Percentiles rank a stretch among this genome's conserved stretches.
Conservation (phyloP, 2,113 vertebrate genomes). For the Eulacestoma nigropectus region DNA sequence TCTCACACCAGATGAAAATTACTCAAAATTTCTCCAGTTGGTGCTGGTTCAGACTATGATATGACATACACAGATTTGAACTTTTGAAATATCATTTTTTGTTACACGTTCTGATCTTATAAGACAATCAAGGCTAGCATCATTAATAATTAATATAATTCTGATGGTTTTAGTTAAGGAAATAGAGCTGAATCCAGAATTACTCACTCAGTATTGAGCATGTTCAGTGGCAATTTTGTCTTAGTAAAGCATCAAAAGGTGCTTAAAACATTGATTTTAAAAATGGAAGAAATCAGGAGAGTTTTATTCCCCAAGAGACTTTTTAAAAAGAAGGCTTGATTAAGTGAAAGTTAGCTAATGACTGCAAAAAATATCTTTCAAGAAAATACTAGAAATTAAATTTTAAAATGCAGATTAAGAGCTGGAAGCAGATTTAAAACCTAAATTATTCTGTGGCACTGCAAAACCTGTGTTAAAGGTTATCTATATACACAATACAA, state of each 20-base stretch:
- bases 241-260: background rate
- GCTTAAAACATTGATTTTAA: background rate
- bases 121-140: background rate
- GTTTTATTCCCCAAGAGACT: background rate
- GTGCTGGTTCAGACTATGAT: background rate
- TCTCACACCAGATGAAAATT: background rate
- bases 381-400: background rate
- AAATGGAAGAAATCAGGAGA: background rate
- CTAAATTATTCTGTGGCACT: background rate
- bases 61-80: background rate
- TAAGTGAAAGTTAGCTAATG: constrained; percentile 8
- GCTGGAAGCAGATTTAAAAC: background rate
- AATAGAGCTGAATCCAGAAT: background rate
- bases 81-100: background rate
- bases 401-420: background rate
- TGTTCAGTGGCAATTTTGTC: background rate
- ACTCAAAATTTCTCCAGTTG: background rate
- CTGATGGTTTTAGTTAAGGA: background rate
- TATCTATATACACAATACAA: background rate
- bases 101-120: background rate
- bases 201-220: background rate
- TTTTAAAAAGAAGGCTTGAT: constrained; percentile 34
- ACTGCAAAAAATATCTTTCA: constrained; percentile 34
- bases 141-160: background rate
- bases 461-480: background rate